Conservation (phyloP, 2,113 vertebrate species). For the Heloderma charlesbogerti region DNA sequence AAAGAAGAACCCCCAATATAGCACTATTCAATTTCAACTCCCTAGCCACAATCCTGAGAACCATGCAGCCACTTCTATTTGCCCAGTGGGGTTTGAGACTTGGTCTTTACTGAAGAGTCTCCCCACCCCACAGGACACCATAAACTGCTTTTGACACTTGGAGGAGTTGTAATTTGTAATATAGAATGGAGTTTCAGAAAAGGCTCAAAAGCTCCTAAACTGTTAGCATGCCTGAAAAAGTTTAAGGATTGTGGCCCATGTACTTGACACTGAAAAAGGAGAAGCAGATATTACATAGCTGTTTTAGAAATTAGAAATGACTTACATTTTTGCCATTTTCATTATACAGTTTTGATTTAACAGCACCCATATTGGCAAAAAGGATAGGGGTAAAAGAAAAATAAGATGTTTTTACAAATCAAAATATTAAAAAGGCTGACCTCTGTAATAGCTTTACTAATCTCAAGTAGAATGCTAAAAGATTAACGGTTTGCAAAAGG, state of each 20-base stretch:
- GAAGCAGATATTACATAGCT: slow-evolving; percentile 8
- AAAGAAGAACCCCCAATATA: slow-evolving; percentile 3
- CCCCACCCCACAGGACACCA: background rate
- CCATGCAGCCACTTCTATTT: background rate
- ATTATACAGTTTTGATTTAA: background rate
- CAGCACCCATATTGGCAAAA: background rate
- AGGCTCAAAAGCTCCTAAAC: background rate
- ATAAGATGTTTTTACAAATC: slow-evolving; percentile 21
- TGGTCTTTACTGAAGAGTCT: background rate
- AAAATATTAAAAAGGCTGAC: slow-evolving; percentile 26
- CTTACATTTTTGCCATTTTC: slow-evolving; percentile 1
- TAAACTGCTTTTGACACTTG: background rate
- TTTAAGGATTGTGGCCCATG: background rate
- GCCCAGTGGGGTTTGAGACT: background rate
- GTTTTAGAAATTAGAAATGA: slow-evolving; percentile 42
- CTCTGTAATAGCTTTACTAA: background rate
- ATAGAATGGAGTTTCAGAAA: background rate
- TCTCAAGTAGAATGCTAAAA: background rate
- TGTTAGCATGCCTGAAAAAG: background rate
- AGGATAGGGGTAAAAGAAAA: slow-evolving; percentile 26
- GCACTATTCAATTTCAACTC: background rate
- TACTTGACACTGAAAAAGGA: background rate
- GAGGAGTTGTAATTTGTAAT: background rate
- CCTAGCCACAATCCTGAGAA: background rate
- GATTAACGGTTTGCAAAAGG: background rate